These are phyloP conservation scores for Pholis gunnellus DNA, from an alignment of 2,113 vertebrate genomes.

Conservation along the genomic window DNA sequence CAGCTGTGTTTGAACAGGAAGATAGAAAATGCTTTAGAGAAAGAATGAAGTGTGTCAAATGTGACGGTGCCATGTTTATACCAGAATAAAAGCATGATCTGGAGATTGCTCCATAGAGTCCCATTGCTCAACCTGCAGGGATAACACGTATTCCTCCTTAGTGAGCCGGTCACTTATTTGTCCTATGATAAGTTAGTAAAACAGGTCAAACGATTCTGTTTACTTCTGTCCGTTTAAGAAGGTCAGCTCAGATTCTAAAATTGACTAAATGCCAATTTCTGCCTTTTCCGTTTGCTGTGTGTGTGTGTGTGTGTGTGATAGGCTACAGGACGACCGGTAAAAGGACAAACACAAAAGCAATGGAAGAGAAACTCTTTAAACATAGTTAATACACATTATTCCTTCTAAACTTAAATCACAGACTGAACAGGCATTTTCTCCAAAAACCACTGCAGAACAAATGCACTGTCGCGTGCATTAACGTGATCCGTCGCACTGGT, in stretches of 20 bases:
- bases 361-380: background rate
- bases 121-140: background rate
- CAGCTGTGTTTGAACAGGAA: background rate
- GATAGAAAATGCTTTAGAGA: background rate
- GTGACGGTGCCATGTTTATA: background rate
- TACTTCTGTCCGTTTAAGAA: conserved; percentile 32
- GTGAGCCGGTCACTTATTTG: background rate
- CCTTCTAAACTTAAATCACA: background rate
- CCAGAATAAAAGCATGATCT: background rate
- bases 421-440: background rate
- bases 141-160: background rate
- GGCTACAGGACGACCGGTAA: conserved; percentile 2
- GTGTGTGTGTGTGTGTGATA: background rate
- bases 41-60: background rate
- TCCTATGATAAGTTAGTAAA: background rate
- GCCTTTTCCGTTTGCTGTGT: conserved; percentile 60
- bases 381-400: background rate
- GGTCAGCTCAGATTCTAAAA: conserved; percentile 59
- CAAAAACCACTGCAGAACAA: background rate
- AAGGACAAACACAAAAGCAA: background rate
- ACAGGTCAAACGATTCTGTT: background rate
- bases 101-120: background rate
- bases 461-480: background rate
- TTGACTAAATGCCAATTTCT: conserved; percentile 69
- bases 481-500: too few species aligned